Evolutionary conservation across 2,888 invertebrate species (phyloP).

Genomic region (Stomorhina lunata): DNA sequence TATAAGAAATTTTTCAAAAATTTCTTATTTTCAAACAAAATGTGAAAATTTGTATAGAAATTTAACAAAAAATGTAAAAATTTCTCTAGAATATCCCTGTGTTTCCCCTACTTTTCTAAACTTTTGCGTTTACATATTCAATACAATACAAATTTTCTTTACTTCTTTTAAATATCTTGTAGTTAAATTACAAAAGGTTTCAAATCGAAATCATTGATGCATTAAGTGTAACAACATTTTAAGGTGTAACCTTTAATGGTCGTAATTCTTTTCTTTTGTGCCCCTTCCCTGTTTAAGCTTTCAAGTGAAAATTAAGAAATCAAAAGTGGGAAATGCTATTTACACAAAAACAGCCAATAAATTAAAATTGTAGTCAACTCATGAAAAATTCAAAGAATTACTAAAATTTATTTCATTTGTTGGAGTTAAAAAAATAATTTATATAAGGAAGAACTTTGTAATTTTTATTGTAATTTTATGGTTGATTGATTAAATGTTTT

Average conservation of each 20-base stretch:
- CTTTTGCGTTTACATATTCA: too few species aligned
- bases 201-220: conserved; percentile 38
- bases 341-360: conserved; percentile 44
- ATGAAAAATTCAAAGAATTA: background rate
- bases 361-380: conserved; percentile 13
- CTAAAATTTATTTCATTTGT: background rate
- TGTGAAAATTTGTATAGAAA: too few species aligned
- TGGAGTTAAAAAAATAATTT: conserved; percentile 3
- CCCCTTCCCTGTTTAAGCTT: background rate
- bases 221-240: conserved; percentile 45
- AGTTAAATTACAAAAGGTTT: conserved; percentile 4
- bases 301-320: conserved; percentile 55
- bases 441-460: background rate
- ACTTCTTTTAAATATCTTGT: background rate
- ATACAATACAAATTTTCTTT: too few species aligned
- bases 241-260: conserved; percentile 33
- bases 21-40: too few species aligned
- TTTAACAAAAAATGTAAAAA: too few species aligned
- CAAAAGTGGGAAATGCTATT: conserved; percentile 54
- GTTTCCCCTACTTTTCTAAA: too few species aligned
- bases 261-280: conserved; percentile 24
- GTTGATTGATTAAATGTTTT: conserved; percentile 28
- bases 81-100: too few species aligned
- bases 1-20: too few species aligned
- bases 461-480: conserved; percentile 51